Conservation (phyloP, 92 coral and sea anemone genomes). For the Palythoa caribaeorum region DNA sequence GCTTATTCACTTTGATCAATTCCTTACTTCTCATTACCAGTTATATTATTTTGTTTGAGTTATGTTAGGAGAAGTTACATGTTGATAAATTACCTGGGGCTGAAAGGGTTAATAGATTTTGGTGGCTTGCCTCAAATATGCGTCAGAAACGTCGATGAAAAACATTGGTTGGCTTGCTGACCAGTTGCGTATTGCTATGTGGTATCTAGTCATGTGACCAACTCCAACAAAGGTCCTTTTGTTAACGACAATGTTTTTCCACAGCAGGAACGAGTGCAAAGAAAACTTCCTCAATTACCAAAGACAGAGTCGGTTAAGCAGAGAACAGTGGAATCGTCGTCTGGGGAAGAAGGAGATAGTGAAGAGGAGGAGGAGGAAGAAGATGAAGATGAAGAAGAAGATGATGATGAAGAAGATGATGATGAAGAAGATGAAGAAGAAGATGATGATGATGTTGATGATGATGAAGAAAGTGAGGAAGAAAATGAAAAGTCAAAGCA, state of each 20-base stretch:
- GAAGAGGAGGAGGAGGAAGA: slow-evolving; percentile 73
- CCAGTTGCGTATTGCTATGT: too few species aligned
- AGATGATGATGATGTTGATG: slow-evolving; percentile 19
- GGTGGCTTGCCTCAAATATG: too few species aligned
- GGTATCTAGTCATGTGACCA: background rate
- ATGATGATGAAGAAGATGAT: slow-evolving; percentile 9
- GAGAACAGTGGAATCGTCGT: slow-evolving; percentile 62
- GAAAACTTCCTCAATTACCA: slow-evolving; percentile 22
- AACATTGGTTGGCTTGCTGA: background rate
- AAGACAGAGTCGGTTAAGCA: slow-evolving; percentile 7
- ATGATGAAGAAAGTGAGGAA: slow-evolving; percentile 35
- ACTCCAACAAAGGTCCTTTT: background rate
- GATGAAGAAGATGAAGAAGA: slow-evolving; percentile 44
- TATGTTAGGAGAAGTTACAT: too few species aligned
- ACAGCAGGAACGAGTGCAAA: slow-evolving; percentile 48
- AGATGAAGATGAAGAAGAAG: slow-evolving; percentile 41
- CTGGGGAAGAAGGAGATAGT: slow-evolving; percentile 72
- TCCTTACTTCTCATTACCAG: too few species aligned
- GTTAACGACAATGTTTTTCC: background rate
- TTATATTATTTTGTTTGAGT: too few species aligned
- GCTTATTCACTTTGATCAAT: too few species aligned
- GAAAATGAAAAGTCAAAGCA: background rate
- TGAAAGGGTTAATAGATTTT: too few species aligned
- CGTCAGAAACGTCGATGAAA: too few species aligned
- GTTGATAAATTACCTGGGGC: too few species aligned